Percentiles rank a stretch among this genome's conserved stretches.
phyloP scores from a whole-genome alignment of 2,888 invertebrate genomes.

The Allacma fusca region DNA sequence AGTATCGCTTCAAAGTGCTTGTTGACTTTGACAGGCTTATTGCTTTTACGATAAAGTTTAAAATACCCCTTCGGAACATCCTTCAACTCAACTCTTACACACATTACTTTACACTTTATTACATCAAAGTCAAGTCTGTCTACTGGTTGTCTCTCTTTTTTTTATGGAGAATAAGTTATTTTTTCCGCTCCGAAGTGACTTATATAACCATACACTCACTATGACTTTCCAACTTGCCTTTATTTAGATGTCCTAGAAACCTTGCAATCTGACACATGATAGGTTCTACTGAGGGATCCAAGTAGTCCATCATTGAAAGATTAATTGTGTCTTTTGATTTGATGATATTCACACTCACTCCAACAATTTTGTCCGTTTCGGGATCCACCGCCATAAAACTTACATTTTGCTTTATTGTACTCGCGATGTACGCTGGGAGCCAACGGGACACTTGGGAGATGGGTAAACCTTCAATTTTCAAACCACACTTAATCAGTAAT shows the following conservation, averaged over 20 bases:
- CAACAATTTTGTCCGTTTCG: conserved; percentile 48
- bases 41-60: not conserved
- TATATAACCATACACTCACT: not conserved
- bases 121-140: not conserved
- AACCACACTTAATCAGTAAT: not conserved
- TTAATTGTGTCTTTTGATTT: conserved; percentile 36
- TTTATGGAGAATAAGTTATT: not conserved
- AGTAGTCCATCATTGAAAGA: conserved; percentile 36
- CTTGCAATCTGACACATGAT: conserved; percentile 45
- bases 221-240: conserved; percentile 29
- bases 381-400: conserved; percentile 48
- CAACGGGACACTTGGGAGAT: conserved; percentile 43
- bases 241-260: conserved; percentile 42
- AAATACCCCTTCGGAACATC: not conserved
- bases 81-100: not conserved
- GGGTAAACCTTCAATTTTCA: conserved; percentile 38
- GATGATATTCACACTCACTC: conserved; percentile 49
- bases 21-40: conserved; percentile 2
- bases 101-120: not conserved
- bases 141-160: not conserved
- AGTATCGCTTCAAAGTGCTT: not conserved
- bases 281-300: conserved; percentile 42
- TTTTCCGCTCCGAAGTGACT: not conserved
- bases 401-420: conserved; percentile 43
- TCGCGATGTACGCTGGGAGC: conserved; percentile 47